Percentiles rank a stretch among this genome's conserved stretches.
phyloP scores from a whole-genome alignment of 23 tunicate species.

The Aplidium turbinatum region DNA sequence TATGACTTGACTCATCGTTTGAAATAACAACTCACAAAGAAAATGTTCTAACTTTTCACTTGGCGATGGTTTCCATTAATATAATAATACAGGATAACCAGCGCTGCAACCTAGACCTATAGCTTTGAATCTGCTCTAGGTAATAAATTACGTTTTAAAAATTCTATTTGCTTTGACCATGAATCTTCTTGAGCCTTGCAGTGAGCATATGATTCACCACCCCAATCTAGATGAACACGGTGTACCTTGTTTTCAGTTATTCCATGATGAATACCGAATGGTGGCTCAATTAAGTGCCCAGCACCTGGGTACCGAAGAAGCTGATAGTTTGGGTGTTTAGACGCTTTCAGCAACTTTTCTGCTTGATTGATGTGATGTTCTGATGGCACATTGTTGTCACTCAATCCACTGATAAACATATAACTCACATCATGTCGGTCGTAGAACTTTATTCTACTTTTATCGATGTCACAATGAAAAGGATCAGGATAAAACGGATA shows the following conservation, averaged over 20 bases:
- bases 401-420: conserved; percentile 45
- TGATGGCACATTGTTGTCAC: conserved; percentile 30
- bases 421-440: conserved; percentile 34
- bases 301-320: conserved; percentile 55
- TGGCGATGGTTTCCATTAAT: too few species aligned
- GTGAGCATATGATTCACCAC: conserved; percentile 55
- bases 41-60: too few species aligned
- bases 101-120: too few species aligned
- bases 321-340: conserved; percentile 35
- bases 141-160: conserved; percentile 27
- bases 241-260: conserved; percentile 7
- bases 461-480: not conserved
- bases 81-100: too few species aligned
- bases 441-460: conserved; percentile 22
- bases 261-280: conserved; percentile 27
- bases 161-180: conserved; percentile 54
- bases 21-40: too few species aligned
- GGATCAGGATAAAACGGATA: not conserved
- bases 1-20: too few species aligned
- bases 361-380: conserved; percentile 20
- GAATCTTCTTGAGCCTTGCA: conserved; percentile 74
- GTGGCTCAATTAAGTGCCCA: conserved; percentile 61
- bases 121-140: too few species aligned
- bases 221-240: conserved; percentile 37
- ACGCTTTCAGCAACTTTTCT: conserved; percentile 20